Conservation (phyloP, 2,797 vertebrate genomes). For the Chaenodraco wilsoni region DNA sequence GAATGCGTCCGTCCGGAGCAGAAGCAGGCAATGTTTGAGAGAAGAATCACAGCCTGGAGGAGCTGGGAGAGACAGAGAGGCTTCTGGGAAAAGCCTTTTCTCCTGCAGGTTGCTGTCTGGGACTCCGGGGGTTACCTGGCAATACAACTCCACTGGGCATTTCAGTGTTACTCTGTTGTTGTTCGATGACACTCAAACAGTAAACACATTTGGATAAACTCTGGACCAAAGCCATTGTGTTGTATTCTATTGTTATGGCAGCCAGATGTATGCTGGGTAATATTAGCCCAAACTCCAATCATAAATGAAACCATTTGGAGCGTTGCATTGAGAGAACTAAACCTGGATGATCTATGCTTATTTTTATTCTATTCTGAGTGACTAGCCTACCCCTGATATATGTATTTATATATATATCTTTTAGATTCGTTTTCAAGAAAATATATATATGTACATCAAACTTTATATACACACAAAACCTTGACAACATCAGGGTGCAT, state of each 20-base stretch:
- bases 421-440: no score
- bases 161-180: neutral
- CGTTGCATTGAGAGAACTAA: neutral
- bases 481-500: no score
- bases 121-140: slow-evolving; percentile 69
- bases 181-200: neutral
- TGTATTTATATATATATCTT: no score
- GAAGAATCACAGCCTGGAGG: slow-evolving; percentile 5
- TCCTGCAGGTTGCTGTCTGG: slow-evolving; percentile 48
- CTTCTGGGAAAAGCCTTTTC: slow-evolving; percentile 45
- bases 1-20: slow-evolving; percentile 1
- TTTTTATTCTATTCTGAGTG: no score
- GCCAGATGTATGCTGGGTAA: neutral
- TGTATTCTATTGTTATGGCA: neutral
- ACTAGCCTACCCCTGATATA: no score
- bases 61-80: slow-evolving; percentile 23
- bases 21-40: neutral
- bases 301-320: neutral
- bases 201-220: neutral
- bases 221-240: neutral
- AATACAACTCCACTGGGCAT: slow-evolving; percentile 68
- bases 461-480: no score
- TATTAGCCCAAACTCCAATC: neutral
- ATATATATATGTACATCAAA: no score
- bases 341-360: no score